These are phyloP conservation scores for Macrochelys suwanniensis DNA, from an alignment of 2,797 vertebrate species.

Conservation along the genomic window DNA sequence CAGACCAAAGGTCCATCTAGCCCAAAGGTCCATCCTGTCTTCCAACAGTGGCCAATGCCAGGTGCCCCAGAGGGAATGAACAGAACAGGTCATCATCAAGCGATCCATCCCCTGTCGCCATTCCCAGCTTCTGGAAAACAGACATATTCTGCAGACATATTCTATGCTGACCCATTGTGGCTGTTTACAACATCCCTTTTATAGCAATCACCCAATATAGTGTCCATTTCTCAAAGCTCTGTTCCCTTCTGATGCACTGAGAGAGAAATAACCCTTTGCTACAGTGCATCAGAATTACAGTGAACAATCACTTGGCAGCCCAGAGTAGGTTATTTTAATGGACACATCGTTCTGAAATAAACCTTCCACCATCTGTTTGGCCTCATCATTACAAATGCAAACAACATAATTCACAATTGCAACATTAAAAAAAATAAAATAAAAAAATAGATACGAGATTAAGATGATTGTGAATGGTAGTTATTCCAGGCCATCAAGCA, in stretches of 20 bases:
- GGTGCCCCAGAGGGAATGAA: no score
- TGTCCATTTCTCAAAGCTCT: neutral
- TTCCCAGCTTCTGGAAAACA: no score
- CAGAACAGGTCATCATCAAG: no score
- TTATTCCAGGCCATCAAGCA: constrained; percentile 41
- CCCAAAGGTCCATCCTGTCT: no score
- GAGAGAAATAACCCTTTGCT: neutral
- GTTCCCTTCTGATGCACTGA: neutral
- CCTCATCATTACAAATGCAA: constrained; percentile 55
- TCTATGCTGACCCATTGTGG: neutral
- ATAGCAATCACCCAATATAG: neutral
- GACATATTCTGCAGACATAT: neutral
- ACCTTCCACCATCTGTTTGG: constrained; percentile 67
- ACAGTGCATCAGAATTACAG: neutral
- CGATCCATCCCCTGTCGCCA: no score
- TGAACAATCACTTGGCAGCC: constrained; percentile 48
- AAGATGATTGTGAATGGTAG: constrained; percentile 6
- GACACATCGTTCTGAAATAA: constrained; percentile 57
- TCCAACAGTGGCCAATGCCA: no score
- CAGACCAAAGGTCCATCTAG: no score
- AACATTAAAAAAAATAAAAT: neutral
- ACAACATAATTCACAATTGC: constrained; percentile 53
- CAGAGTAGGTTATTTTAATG: constrained; percentile 48
- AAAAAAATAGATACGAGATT: constrained; percentile 16
- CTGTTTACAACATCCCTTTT: neutral